Evolutionary conservation across 2,888 invertebrate genomes (phyloP).

Genomic region (Diloba caeruleocephala): DNA sequence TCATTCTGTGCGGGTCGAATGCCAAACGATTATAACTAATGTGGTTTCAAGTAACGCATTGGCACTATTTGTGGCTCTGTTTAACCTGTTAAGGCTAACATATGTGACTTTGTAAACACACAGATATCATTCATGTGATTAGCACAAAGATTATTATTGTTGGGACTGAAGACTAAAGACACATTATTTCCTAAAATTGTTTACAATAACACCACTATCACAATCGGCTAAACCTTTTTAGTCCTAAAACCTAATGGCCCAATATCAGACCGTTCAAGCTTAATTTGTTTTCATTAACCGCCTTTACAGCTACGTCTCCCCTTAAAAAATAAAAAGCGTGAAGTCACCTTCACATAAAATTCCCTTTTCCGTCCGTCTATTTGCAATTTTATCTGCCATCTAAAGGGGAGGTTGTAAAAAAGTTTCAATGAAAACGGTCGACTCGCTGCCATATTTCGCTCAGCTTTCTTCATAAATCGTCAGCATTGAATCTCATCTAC

Average conservation of each 20-base stretch:
- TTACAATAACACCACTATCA: constrained; percentile 24
- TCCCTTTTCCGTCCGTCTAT: constrained; percentile 73
- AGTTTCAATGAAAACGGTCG: constrained; percentile 82
- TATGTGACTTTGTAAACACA: background rate
- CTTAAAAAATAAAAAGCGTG: constrained; percentile 62
- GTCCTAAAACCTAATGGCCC: constrained; percentile 34
- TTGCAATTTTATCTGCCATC: constrained; percentile 83
- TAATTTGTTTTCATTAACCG: constrained; percentile 57
- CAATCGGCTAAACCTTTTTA: constrained; percentile 45
- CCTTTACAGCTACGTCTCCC: constrained; percentile 56
- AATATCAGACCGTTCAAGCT: constrained; percentile 46
- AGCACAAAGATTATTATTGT: too few species aligned
- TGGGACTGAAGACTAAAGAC: too few species aligned
- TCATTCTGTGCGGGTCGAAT: constrained; percentile 41
- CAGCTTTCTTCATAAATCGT: constrained; percentile 84
- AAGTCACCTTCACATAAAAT: constrained; percentile 79
- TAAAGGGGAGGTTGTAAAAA: constrained; percentile 78
- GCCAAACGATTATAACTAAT: constrained; percentile 41
- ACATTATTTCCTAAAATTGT: constrained; percentile 15
- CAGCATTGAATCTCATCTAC: constrained; percentile 80
- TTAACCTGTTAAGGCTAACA: constrained; percentile 22
- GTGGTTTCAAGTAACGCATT: constrained; percentile 40
- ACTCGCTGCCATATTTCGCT: constrained; percentile 79
- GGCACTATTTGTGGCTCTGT: constrained; percentile 40
- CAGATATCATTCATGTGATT: too few species aligned